These are phyloP conservation scores for Tarsius wallacei DNA, from an alignment of 2,797 vertebrate species.

Conservation along the genomic window DNA sequence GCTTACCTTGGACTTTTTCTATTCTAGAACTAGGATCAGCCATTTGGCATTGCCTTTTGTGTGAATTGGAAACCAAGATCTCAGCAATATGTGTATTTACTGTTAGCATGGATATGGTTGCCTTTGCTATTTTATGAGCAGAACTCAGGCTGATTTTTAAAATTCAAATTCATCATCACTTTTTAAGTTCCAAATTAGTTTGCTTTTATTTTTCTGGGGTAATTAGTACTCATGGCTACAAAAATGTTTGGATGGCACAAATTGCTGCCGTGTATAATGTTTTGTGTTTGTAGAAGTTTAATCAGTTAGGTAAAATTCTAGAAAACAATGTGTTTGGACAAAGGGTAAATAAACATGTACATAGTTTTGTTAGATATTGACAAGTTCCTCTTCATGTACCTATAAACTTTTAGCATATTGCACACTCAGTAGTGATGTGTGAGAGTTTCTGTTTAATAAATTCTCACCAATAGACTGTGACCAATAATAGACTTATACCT, in stretches of 20 bases:
- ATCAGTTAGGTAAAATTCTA: not conserved
- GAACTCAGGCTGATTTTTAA: not conserved
- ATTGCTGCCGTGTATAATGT: not conserved
- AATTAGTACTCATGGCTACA: not conserved
- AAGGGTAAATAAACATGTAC: not conserved
- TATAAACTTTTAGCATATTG: not conserved
- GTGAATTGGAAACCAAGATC: not conserved
- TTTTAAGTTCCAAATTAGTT: not conserved
- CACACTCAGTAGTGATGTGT: not conserved
- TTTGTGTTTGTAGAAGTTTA: constrained; percentile 3
- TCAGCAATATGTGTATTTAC: not conserved
- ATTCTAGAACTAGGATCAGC: not conserved
- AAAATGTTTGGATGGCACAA: not conserved
- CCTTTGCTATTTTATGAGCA: not conserved
- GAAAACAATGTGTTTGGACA: not conserved
- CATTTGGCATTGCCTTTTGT: not conserved
- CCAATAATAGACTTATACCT: not conserved
- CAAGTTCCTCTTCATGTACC: not conserved
- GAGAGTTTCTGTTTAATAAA: not conserved
- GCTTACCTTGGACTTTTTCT: not conserved
- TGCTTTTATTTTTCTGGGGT: not conserved
- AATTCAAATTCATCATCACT: not conserved
- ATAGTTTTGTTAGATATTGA: not conserved
- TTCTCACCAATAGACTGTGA: not conserved
- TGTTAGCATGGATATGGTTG: not conserved